Evolutionary conservation across 2,888 invertebrate species (phyloP).

Genomic region (Endotricha flammealis): DNA sequence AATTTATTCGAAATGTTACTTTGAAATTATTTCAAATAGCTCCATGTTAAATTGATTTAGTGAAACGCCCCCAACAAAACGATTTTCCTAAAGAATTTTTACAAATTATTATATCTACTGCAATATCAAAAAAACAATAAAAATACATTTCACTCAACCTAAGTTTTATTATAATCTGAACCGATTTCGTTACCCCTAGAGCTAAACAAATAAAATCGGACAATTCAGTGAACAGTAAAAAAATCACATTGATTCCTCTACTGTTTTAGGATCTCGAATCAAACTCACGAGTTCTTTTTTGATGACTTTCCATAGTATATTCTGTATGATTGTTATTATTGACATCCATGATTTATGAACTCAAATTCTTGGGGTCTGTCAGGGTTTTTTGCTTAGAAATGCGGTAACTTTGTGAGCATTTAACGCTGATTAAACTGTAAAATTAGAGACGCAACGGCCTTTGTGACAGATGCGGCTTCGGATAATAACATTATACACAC

Average conservation of each 20-base stretch:
- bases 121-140: neutral
- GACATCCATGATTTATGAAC: slow-evolving; percentile 65
- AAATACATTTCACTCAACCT: neutral
- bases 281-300: slow-evolving; percentile 16
- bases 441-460: slow-evolving; percentile 69
- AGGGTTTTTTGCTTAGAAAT: slow-evolving; percentile 43
- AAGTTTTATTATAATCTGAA: neutral
- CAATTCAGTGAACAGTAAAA: slow-evolving; percentile 10
- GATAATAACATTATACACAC: slow-evolving; percentile 74
- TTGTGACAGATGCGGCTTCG: slow-evolving; percentile 74
- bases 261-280: slow-evolving; percentile 15
- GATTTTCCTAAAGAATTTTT: neutral
- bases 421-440: slow-evolving; percentile 79
- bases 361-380: slow-evolving; percentile 49
- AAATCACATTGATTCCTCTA: slow-evolving; percentile 11
- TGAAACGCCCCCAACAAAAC: no score
- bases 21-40: no score
- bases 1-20: no score
- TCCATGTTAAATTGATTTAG: no score
- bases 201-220: slow-evolving; percentile 4
- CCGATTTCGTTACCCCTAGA: neutral
- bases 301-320: slow-evolving; percentile 26
- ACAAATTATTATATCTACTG: neutral
- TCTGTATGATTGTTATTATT: slow-evolving; percentile 46
- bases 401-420: slow-evolving; percentile 69